Evolutionary conservation across 2,888 invertebrate genomes (phyloP).

Genomic region (Sarcophaga carnaria): DNA sequence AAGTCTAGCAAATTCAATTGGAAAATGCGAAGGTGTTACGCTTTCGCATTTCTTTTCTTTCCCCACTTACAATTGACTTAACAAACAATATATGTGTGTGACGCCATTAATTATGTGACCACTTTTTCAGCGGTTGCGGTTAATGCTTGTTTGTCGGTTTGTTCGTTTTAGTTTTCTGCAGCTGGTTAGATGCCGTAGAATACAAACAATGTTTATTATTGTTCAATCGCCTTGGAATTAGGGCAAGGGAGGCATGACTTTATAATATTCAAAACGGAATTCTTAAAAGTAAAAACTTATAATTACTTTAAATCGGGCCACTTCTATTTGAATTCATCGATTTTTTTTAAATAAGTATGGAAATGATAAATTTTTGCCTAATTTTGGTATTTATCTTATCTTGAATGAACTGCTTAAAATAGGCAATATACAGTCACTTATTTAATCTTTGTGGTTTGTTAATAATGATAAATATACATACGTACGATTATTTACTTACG

Average conservation of each 20-base stretch:
- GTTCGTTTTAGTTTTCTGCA: not conserved
- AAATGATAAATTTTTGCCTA: not conserved
- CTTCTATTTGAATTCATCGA: not conserved
- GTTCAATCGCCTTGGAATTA: constrained; percentile 1
- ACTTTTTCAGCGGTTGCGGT: not conserved
- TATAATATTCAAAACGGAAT: not conserved
- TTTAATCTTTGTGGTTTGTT: constrained; percentile 10
- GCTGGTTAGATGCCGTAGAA: not conserved
- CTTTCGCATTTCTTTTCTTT: constrained; percentile 7
- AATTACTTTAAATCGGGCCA: not conserved
- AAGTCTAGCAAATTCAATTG: not conserved
- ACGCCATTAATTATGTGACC: constrained; percentile 23
- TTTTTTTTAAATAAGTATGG: not conserved
- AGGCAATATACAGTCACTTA: constrained; percentile 1
- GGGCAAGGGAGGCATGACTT: not conserved
- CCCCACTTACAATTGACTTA: not conserved
- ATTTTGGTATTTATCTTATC: constrained; percentile 27
- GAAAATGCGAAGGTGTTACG: constrained; percentile 15
- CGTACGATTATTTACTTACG: not conserved
- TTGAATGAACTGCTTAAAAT: not conserved
- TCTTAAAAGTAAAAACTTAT: not conserved
- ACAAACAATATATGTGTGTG: not conserved
- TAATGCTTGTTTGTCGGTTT: not conserved
- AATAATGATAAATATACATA: not conserved
- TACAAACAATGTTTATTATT: not conserved